Percentiles rank a stretch among this genome's conserved stretches.
Conservation (phyloP, 2,797 vertebrate genomes). For the Arnoldichthys spilopterus region DNA sequence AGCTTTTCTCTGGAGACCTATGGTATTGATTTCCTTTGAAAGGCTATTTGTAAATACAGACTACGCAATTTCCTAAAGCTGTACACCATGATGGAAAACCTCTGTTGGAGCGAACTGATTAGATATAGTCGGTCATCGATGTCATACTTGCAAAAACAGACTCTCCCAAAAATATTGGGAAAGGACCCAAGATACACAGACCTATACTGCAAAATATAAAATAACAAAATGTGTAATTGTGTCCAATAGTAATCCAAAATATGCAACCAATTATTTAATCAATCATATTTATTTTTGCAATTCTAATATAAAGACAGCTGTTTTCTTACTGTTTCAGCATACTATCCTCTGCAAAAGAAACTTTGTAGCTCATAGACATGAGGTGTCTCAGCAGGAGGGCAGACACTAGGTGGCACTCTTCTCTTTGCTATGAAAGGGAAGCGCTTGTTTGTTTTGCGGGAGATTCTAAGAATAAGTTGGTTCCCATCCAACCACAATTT, state of each 20-base stretch:
- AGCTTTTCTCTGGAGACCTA: neutral
- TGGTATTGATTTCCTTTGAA: constrained; percentile 20
- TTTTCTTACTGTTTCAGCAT: neutral
- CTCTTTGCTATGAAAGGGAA: constrained; percentile 7
- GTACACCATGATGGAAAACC: neutral
- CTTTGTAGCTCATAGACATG: neutral
- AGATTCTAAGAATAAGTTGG: constrained; percentile 32
- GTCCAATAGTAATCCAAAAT: neutral
- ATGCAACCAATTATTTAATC: neutral
- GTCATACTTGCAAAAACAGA: neutral
- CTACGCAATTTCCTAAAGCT: neutral
- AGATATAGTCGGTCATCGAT: neutral
- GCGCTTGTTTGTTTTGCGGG: constrained; percentile 19
- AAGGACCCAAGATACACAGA: neutral
- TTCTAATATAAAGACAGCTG: neutral
- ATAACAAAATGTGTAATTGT: neutral
- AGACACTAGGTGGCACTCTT: constrained; percentile 60
- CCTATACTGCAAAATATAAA: neutral
- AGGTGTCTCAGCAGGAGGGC: neutral
- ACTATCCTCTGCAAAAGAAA: neutral
- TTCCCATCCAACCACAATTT: constrained; percentile 36
- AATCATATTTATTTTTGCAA: neutral
- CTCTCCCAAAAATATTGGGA: neutral
- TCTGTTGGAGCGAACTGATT: neutral
- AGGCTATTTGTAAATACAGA: constrained; percentile 1